Evolutionary conservation across 1,140 invertebrate species (phyloP).

Genomic region (Drosophila truncata): DNA sequence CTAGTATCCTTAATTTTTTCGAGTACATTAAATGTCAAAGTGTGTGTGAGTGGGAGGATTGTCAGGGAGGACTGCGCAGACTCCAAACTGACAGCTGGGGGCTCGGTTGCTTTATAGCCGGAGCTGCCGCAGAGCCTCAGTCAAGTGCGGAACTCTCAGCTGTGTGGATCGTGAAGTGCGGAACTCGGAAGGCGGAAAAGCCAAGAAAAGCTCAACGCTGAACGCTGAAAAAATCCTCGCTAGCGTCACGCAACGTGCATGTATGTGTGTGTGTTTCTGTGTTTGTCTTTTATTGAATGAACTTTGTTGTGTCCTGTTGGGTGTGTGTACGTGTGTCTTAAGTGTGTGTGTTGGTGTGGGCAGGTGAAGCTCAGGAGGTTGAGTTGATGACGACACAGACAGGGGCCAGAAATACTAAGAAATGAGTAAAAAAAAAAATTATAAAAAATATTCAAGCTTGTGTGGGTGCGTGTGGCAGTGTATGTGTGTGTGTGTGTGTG

Average conservation of each 20-base stretch:
- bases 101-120: constrained; percentile 17
- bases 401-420: constrained; percentile 11
- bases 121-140: constrained; percentile 38
- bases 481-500: constrained; percentile 19
- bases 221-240: constrained; percentile 64
- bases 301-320: constrained; percentile 40
- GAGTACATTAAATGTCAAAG: constrained; percentile 62
- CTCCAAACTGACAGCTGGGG: constrained; percentile 36
- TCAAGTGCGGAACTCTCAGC: constrained; percentile 82
- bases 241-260: constrained; percentile 68
- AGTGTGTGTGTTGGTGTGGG: constrained; percentile 17
- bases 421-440: constrained; percentile 8
- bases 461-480: constrained; percentile 9
- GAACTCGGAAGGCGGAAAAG: constrained; percentile 38
- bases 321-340: constrained; percentile 19
- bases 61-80: constrained; percentile 49
- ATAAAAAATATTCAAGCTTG: background rate
- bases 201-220: constrained; percentile 40
- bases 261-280: constrained; percentile 49
- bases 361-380: constrained; percentile 45
- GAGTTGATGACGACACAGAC: constrained; percentile 62
- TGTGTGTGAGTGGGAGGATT: background rate
- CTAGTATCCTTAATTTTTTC: constrained; percentile 2
- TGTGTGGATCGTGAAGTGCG: constrained; percentile 77
- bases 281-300: constrained; percentile 43